These are phyloP conservation scores for Conchocele bisecta DNA, from an alignment of 2,888 invertebrate species.

Conservation along the genomic window DNA sequence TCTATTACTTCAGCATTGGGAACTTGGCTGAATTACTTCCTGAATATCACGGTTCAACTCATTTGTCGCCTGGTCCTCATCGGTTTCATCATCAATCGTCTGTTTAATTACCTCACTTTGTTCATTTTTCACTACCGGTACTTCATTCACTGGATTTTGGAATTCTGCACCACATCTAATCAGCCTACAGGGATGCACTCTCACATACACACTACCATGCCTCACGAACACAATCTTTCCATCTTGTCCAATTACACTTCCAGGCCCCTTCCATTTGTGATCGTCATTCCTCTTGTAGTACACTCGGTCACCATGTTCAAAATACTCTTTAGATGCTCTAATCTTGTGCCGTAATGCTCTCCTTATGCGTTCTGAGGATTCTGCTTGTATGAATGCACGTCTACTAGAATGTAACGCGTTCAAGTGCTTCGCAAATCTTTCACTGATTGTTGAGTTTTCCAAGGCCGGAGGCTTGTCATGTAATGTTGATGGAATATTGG, in stretches of 20 bases:
- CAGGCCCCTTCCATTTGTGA: constrained; percentile 54
- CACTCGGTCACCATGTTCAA: constrained; percentile 43
- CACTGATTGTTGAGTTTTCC: constrained; percentile 29
- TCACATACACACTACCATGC: constrained; percentile 49
- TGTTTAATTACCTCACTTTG: neutral
- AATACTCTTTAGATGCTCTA: constrained; percentile 28
- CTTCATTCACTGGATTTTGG: neutral
- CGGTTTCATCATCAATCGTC: neutral
- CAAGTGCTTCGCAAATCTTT: constrained; percentile 42
- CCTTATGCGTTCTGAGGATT: constrained; percentile 47
- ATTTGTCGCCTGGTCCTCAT: too few species aligned
- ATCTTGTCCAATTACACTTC: constrained; percentile 54
- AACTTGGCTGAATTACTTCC: neutral
- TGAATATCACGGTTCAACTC: too few species aligned
- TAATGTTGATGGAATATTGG: constrained; percentile 36
- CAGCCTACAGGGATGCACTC: constrained; percentile 48
- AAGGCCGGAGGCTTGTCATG: constrained; percentile 31
- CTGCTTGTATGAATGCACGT: constrained; percentile 31
- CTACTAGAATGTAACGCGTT: constrained; percentile 42
- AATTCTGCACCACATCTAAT: constrained; percentile 23
- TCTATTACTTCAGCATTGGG: neutral
- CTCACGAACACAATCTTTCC: constrained; percentile 55
- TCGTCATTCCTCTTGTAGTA: constrained; percentile 52
- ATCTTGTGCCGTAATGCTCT: constrained; percentile 39
- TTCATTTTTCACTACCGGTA: neutral